A percentile compares a stretch with the other conserved stretches of the same genome.
Conservation (phyloP, 2,888 invertebrate species). For the Trissonchulus latispiculum region DNA sequence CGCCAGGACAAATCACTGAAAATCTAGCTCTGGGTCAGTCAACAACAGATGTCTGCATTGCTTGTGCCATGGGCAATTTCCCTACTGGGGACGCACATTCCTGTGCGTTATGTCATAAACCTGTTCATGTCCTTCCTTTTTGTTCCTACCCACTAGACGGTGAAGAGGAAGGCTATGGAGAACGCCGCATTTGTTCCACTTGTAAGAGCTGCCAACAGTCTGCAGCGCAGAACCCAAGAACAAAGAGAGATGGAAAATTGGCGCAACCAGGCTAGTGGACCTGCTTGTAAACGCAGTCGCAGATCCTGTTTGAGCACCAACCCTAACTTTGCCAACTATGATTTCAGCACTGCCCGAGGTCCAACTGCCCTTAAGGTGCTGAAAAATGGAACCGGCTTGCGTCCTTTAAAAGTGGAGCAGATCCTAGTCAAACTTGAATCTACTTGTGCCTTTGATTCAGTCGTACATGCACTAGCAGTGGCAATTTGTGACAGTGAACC, state of each 20-base stretch:
- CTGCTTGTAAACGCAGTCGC: neutral
- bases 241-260: neutral
- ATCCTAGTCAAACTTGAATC: neutral
- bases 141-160: neutral
- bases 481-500: neutral
- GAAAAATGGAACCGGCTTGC: neutral
- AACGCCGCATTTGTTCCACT: neutral
- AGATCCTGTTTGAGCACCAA: neutral
- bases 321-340: neutral
- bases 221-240: neutral
- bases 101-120: neutral
- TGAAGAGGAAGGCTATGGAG: neutral
- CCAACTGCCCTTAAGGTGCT: neutral
- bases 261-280: neutral
- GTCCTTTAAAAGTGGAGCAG: neutral
- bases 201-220: neutral
- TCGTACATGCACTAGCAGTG: neutral
- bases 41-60: neutral
- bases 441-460: neutral
- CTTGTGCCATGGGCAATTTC: neutral
- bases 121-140: neutral
- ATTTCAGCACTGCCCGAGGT: neutral
- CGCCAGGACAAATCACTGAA: neutral
- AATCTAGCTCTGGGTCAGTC: too few relatives aligned
- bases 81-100: neutral